These are phyloP conservation scores for Metellina segmentata DNA, from an alignment of 2,888 invertebrate species.

Conservation along the genomic window DNA sequence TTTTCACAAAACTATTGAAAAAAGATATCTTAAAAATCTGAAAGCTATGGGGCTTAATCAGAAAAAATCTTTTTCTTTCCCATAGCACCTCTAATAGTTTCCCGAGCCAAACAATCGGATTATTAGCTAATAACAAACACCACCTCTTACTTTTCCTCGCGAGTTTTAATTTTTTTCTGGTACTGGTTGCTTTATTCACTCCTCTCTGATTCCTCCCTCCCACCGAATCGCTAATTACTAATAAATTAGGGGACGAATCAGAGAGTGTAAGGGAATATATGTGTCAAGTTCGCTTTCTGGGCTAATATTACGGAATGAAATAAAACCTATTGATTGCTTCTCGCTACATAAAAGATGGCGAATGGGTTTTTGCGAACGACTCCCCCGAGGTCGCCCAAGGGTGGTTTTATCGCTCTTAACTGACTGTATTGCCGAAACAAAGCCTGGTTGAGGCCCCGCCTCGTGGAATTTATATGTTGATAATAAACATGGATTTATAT, in stretches of 20 bases:
- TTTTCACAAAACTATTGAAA: too few relatives aligned
- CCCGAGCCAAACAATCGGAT: too few relatives aligned
- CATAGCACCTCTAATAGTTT: too few relatives aligned
- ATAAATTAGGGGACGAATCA: constrained; percentile 66
- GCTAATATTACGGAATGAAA: constrained; percentile 75
- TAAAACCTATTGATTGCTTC: constrained; percentile 76
- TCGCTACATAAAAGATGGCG: constrained; percentile 76
- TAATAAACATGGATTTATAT: constrained; percentile 76
- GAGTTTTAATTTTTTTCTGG: background rate
- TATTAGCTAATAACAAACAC: too few relatives aligned
- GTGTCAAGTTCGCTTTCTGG: constrained; percentile 65
- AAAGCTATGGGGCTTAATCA: too few relatives aligned
- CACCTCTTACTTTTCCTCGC: background rate
- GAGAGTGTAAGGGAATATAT: constrained; percentile 54
- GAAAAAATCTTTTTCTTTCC: too few relatives aligned
- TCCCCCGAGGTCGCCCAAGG: constrained; percentile 63
- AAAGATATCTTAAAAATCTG: too few relatives aligned
- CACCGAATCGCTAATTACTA: constrained; percentile 65
- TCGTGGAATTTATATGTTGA: constrained; percentile 75
- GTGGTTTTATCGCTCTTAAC: constrained; percentile 76
- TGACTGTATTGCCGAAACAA: constrained; percentile 68
- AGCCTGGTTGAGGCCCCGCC: constrained; percentile 60
- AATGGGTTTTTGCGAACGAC: constrained; percentile 75
- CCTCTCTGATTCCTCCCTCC: background rate
- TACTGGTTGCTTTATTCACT: background rate